Base-by-base conservation (phyloP, 2,797 vertebrate genomes). In the Paguma larvata region DNA sequence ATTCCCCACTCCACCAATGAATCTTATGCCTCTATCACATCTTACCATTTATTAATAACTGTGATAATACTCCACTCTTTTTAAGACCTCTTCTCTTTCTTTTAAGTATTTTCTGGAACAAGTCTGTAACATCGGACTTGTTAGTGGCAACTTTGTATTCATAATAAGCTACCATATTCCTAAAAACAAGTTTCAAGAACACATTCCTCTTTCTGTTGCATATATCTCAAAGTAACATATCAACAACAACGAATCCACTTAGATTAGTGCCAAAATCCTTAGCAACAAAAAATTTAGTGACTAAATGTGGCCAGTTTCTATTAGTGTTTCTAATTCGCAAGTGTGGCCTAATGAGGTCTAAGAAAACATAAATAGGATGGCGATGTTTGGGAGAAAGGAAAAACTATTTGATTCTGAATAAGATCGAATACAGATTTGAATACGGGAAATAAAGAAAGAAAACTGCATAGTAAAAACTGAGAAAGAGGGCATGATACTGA, bases 1-100 rank as follows among this genome's bases (percentile, higher is more conserved):
- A 51, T 75, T 89, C 56, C 56, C 53, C 21, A 80, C 65, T 16
- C 32, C 13, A 72, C 34, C 62, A 85, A 51, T 25, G 30, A 91
- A 68, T 48, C 34, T 87, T 95, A 77, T 73, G 72, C 68, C 7
- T 94, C 73, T 72, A 83, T 73, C 77, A 73, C 78, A 95, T 46
- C 19, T 94, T 91, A 67, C 46, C n/a, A 94, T 96, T 97, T 14
- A 25, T 93, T 92, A 94, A 75, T 86, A 96, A 77, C 38, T 63
- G 5, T 83, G 25, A 67, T 10, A 68, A 62, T 65, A 53, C 27
- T 72, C 25, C 25, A 84, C 10, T 84, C 12, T 38, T 79, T 59
- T 63, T 46, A 86, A 87, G 7, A 68, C 7, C 21, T 73, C 38
- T 67, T 83, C 3, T 56, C 32, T 72, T 94, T 85, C 30, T 72